A percentile compares a stretch with the other conserved stretches of the same genome.
These are phyloP conservation scores for Conus canariensis DNA, from an alignment of 2,888 invertebrate species.

Conservation along the genomic window DNA sequence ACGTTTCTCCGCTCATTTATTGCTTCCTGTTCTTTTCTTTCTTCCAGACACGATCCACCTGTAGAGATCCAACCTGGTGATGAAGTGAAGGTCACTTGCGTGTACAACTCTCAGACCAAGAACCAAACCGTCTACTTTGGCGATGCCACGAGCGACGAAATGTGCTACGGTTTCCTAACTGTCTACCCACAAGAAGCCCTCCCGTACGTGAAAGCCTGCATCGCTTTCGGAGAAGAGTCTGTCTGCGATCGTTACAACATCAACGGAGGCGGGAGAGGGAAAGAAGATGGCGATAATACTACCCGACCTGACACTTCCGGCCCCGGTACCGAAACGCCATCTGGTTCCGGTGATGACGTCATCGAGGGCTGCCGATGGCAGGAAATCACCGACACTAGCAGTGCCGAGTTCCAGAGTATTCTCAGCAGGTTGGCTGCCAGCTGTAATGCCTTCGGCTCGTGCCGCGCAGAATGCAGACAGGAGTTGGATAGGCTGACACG, in stretches of 20 bases:
- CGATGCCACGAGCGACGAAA: conserved; percentile 64
- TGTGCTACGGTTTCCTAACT: conserved; percentile 66
- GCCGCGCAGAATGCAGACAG: neutral
- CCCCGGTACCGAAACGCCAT: neutral
- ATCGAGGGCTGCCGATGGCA: neutral
- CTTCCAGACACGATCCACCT: conserved; percentile 43
- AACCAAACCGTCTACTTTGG: conserved; percentile 56
- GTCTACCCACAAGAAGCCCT: conserved; percentile 55
- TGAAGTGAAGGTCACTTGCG: conserved; percentile 52
- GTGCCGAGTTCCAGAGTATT: neutral
- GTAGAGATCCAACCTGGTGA: conserved; percentile 55
- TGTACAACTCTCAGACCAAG: conserved; percentile 47
- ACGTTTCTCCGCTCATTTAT: too few species aligned
- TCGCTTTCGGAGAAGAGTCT: neutral
- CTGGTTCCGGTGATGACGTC: neutral
- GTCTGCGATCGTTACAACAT: neutral
- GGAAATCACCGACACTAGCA: neutral
- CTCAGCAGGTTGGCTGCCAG: neutral
- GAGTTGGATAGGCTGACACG: neutral
- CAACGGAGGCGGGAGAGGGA: neutral
- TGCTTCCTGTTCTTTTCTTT: neutral
- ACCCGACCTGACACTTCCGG: neutral
- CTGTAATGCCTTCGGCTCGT: neutral
- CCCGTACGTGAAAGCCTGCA: neutral
- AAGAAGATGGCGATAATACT: neutral